A percentile compares a stretch with the other conserved stretches of the same genome.
phyloP scores from a whole-genome alignment of 2,113 vertebrate species.

The Nymphicus hollandicus region DNA sequence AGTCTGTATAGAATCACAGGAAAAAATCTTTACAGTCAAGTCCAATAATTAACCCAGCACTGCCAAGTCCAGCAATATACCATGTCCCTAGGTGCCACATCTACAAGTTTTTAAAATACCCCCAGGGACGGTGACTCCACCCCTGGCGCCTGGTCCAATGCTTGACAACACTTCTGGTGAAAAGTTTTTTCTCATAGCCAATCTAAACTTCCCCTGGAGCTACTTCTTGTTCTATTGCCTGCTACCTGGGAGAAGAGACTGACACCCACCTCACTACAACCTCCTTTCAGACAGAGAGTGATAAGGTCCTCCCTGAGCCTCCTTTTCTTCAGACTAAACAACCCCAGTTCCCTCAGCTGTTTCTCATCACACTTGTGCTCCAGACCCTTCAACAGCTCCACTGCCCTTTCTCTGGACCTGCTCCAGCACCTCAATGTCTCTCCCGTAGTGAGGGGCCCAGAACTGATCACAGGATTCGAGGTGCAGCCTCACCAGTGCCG shows the following conservation, averaged over 20 bases:
- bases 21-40: not conserved
- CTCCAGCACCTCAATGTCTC: not conserved
- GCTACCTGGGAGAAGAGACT: not conserved
- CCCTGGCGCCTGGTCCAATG: not conserved
- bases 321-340: not conserved
- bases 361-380: not conserved
- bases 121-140: not conserved
- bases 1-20: not conserved
- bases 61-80: not conserved
- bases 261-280: accelerated
- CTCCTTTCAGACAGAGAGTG: not conserved
- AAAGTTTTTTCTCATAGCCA: not conserved
- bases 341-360: not conserved
- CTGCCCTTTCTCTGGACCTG: not conserved
- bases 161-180: accelerated
- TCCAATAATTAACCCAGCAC: not conserved
- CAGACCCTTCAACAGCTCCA: not conserved
- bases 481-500: not conserved
- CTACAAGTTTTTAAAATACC: not conserved
- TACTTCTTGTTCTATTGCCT: not conserved
- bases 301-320: not conserved
- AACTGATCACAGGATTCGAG: not conserved
- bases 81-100: not conserved
- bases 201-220: not conserved
- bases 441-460: not conserved